A percentile compares a stretch with the other conserved stretches of the same genome.
These are phyloP conservation scores for Bufotes viridis DNA, from an alignment of 2,797 vertebrate genomes.

Conservation along the genomic window DNA sequence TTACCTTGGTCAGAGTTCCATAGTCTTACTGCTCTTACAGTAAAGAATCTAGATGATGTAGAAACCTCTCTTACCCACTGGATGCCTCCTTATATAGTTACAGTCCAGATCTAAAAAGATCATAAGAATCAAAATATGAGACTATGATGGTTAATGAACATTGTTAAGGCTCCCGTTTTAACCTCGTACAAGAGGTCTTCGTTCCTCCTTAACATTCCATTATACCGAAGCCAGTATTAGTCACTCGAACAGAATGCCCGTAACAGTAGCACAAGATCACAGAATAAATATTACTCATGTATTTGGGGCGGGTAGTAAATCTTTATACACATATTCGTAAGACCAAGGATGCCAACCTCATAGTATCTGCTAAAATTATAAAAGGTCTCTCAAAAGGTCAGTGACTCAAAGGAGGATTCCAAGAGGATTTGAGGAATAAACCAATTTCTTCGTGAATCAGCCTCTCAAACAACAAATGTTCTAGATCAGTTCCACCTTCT, in stretches of 20 bases:
- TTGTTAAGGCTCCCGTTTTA: neutral
- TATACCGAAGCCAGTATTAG: neutral
- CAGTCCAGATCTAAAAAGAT: neutral
- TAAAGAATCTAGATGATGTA: neutral
- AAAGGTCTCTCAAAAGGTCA: neutral
- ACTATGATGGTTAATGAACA: neutral
- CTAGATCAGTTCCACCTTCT: neutral
- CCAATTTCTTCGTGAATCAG: neutral
- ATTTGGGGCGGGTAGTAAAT: neutral
- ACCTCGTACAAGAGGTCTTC: neutral
- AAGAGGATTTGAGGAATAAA: slow-evolving; percentile 4
- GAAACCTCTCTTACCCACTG: too few relatives aligned
- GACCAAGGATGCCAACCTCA: neutral
- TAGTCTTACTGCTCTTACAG: neutral
- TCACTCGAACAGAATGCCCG: neutral
- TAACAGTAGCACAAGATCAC: neutral
- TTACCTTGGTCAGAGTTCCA: too few relatives aligned
- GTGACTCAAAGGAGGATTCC: slow-evolving; percentile 16
- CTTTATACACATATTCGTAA: neutral
- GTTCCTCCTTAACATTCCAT: neutral
- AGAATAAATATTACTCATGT: slow-evolving; percentile 31
- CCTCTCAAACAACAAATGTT: slow-evolving; percentile 10
- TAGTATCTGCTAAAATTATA: neutral
- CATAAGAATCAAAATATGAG: neutral
- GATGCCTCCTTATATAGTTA: neutral